These are phyloP conservation scores for Ditula angustiorana DNA, from an alignment of 2,888 invertebrate species.

Conservation along the genomic window DNA sequence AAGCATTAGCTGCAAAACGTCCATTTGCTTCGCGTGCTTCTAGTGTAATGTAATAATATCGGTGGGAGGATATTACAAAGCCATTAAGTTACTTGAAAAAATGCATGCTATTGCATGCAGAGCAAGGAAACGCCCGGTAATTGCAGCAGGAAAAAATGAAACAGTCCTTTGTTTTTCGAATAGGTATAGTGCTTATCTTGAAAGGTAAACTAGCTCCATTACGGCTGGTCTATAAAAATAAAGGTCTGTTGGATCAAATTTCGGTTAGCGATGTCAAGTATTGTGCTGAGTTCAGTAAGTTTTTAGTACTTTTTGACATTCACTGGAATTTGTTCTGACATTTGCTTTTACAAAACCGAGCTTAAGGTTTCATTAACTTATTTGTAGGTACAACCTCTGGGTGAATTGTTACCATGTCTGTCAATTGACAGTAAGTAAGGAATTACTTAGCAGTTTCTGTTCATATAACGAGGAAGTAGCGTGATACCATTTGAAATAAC, in stretches of 20 bases:
- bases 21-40: constrained; percentile 55
- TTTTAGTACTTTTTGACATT: too few relatives aligned
- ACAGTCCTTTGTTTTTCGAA: constrained; percentile 29
- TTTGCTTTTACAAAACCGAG: too few relatives aligned
- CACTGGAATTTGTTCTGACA: neutral
- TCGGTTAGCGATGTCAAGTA: too few relatives aligned
- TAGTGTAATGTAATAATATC: constrained; percentile 62
- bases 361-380: too few relatives aligned
- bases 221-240: neutral
- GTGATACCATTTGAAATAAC: too few relatives aligned
- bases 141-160: constrained; percentile 22
- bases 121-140: constrained; percentile 37
- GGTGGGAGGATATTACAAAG: constrained; percentile 60
- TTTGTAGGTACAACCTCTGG: too few relatives aligned
- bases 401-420: too few relatives aligned
- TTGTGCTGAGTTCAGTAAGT: too few relatives aligned
- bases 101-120: constrained; percentile 46
- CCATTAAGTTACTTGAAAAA: constrained; percentile 59
- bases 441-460: too few relatives aligned
- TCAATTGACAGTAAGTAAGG: too few relatives aligned
- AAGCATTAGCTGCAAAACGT: constrained; percentile 54
- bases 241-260: neutral
- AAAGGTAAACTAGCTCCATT: constrained; percentile 34
- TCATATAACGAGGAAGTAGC: too few relatives aligned
- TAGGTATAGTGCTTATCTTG: constrained; percentile 25